Percentiles rank a stretch among this genome's conserved stretches.
Evolutionary conservation across 2,113 vertebrate genomes (phyloP).

Genomic region (Etheostoma spectabile): DNA sequence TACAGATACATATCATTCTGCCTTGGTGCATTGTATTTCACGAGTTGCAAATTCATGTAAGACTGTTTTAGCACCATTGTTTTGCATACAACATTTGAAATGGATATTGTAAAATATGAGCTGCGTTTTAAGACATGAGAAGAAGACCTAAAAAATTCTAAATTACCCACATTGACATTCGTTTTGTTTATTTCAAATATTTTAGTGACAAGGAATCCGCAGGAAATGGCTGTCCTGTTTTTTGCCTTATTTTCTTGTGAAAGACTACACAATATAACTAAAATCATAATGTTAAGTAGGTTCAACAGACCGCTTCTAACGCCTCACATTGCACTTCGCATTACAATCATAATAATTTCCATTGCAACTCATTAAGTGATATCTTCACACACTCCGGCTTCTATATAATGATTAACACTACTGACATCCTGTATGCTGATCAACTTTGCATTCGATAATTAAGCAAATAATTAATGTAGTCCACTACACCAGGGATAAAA

Average conservation of each 20-base stretch:
- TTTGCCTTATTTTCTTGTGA: not conserved
- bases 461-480: conserved; percentile 33
- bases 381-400: conserved; percentile 24
- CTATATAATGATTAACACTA: conserved; percentile 25
- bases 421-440: conserved; percentile 28
- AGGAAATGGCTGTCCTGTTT: not conserved
- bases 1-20: too few species aligned
- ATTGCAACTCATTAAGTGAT: conserved; percentile 20
- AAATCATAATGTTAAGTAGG: not conserved
- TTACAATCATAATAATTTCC: conserved; percentile 9
- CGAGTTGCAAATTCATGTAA: too few species aligned
- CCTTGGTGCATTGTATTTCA: too few species aligned
- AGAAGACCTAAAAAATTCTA: not conserved
- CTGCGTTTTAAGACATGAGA: not conserved
- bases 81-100: not conserved
- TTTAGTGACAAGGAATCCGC: not conserved
- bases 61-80: too few species aligned
- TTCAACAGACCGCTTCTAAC: not conserved
- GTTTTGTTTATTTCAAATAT: not conserved
- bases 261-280: not conserved
- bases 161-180: not conserved
- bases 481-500: conserved; percentile 23
- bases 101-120: not conserved
- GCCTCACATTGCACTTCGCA: not conserved
- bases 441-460: conserved; percentile 42